These are phyloP conservation scores for Amphiura filiformis DNA, from an alignment of 35 echinoderm and acorn worm species.

Conservation along the genomic window DNA sequence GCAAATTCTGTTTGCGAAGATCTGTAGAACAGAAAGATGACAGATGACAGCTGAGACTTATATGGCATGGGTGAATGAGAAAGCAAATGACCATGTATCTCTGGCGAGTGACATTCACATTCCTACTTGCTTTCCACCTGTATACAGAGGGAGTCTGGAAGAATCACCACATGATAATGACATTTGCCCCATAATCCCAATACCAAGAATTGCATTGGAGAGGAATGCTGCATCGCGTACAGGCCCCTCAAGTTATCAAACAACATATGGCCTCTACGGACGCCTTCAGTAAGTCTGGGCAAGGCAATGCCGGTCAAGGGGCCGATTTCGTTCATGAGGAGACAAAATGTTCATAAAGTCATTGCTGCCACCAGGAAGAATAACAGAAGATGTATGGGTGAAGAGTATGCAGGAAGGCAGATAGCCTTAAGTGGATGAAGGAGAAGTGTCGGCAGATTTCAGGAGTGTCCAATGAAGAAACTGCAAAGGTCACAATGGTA, in stretches of 20 bases:
- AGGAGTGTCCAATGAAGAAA: not conserved
- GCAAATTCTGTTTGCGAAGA: not conserved
- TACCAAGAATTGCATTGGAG: not conserved
- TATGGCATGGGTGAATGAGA: not conserved
- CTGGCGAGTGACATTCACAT: not conserved
- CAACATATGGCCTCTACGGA: not conserved
- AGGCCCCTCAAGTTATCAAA: not conserved
- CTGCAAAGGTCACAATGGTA: not conserved
- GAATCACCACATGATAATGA: constrained; percentile 12
- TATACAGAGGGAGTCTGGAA: constrained; percentile 12
- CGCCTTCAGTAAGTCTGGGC: not conserved
- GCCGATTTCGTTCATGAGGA: constrained; percentile 1
- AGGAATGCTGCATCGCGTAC: not conserved
- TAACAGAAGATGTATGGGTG: not conserved
- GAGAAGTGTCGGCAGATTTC: not conserved
- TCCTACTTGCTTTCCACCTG: constrained; percentile 9
- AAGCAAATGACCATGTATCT: not conserved
- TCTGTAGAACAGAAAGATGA: not conserved
- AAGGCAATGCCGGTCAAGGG: constrained; percentile 1
- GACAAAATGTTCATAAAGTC: not conserved
- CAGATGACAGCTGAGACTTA: constrained; percentile 3
- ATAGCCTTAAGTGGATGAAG: not conserved
- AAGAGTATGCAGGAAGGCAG: not conserved
- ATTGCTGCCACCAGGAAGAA: constrained; percentile 12
- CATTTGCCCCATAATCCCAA: not conserved